phyloP scores from a whole-genome alignment of 2,113 vertebrate species.

The Condylura cristata region DNA sequence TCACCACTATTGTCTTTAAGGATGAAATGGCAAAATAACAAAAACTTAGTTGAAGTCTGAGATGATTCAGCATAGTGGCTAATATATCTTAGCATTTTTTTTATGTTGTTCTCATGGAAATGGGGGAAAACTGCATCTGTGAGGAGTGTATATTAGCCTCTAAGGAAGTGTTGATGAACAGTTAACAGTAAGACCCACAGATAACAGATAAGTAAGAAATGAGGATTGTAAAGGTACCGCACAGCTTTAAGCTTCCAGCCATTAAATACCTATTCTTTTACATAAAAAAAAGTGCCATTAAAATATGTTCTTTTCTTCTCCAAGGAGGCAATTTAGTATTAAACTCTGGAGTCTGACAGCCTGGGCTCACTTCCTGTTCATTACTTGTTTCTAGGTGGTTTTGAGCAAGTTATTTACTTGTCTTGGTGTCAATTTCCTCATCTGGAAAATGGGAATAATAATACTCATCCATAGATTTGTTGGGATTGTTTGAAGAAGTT shows the following conservation, averaged over 20 bases:
- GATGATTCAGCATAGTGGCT: slow-evolving; percentile 50
- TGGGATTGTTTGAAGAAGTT: slow-evolving; percentile 14
- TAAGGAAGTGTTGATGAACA: neutral
- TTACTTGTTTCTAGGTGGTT: neutral
- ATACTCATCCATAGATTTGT: neutral
- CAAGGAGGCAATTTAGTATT: neutral
- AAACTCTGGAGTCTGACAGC: neutral
- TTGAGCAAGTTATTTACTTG: neutral
- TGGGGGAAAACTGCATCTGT: neutral
- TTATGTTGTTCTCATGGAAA: slow-evolving; percentile 31
- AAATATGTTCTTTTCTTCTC: neutral
- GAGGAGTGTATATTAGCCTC: neutral
- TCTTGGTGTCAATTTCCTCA: neutral
- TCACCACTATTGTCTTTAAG: slow-evolving; percentile 70
- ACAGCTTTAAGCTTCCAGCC: neutral
- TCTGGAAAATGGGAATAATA: slow-evolving; percentile 34
- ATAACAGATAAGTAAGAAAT: neutral
- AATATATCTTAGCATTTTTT: slow-evolving; percentile 44
- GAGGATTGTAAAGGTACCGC: neutral
- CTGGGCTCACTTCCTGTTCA: neutral
- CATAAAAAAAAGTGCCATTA: neutral
- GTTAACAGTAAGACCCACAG: neutral
- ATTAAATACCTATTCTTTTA: neutral
- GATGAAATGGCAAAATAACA: neutral
- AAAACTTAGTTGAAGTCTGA: slow-evolving; percentile 39